Evolutionary conservation across 2,888 invertebrate species (phyloP), one percentile per base, ranked within the genome.

Genomic region (Dyspetes luteomarginatus): DNA sequence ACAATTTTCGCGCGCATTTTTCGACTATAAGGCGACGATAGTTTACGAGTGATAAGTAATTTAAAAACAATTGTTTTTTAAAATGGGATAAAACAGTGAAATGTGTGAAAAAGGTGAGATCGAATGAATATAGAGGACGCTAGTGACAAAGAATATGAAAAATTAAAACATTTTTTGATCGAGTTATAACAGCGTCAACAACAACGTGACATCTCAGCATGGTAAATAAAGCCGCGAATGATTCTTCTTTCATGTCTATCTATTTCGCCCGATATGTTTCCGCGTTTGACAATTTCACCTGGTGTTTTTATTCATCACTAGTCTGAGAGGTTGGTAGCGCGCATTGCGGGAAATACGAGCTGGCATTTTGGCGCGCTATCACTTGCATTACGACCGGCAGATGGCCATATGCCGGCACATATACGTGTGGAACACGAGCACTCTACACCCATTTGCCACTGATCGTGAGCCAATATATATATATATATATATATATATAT

Each of bases 341-440:
- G 85, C 85, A 86, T 86, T 86, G 88, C 87, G 88, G 88, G 88
- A 87, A 86, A 88, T 86, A 87, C 86, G 81, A 87, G 87, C 80
- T 80, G 82, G 68, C 58, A 79, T 91, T 91, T 91, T 91, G 91
- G 91, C 91, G 91, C 91, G 91, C 90, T 85, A 87, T 86, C 81
- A 85, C 88, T 91, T 85, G 79, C 68, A 36, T 68, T 68, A 64
- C 84, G 85, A 85, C 91, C 91, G 88, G 88, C 89, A 91, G 91
- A 91, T 91, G 91, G 91, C 91, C 89, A 85, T 84, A 56, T 87
- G 86, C 90, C 90, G 89, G 88, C 84, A 83, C 81, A 85, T 82
- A 82, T 82, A 86, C 86, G 52, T 26, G 41, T 17, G 36, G 19
- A 22, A n/a, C n/a, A n/a, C 24, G 52, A 67, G 30, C 26, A 15